Percentiles rank a stretch among this genome's conserved stretches.
Conservation (phyloP, 2,888 invertebrate genomes). For the Eutolmus rufibarbis region DNA sequence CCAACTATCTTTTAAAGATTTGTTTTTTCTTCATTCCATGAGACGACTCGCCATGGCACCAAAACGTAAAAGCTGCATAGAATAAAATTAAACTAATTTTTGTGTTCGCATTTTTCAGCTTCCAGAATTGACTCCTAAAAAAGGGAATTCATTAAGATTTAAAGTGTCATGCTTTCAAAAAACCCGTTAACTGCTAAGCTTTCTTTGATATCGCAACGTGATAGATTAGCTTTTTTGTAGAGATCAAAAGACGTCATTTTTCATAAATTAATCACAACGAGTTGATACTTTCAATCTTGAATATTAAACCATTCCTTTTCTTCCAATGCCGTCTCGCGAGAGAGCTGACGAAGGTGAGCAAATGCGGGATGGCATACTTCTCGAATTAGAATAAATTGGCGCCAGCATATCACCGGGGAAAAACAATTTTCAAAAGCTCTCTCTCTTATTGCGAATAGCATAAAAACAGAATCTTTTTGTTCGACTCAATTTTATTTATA, state of each 20-base stretch:
- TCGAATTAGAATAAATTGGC: background rate
- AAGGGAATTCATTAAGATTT: background rate
- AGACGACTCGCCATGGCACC: background rate
- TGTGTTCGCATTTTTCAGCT: background rate
- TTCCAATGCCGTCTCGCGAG: background rate
- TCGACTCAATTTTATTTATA: background rate
- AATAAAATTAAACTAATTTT: background rate
- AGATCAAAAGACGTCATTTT: background rate
- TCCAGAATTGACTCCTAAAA: background rate
- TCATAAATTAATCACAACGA: background rate
- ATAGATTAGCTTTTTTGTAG: background rate
- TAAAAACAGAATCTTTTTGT: background rate
- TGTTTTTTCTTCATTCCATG: background rate
- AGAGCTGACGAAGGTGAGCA: background rate
- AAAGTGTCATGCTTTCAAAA: background rate
- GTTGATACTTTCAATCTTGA: background rate
- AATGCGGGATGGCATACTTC: background rate
- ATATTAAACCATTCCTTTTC: background rate
- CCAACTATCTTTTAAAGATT: too few relatives aligned
- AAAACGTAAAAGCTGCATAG: background rate
- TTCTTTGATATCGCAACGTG: background rate
- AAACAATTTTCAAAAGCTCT: background rate
- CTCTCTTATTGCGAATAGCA: background rate
- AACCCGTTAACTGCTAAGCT: background rate
- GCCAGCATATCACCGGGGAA: background rate